Evolutionary conservation across 2,113 vertebrate genomes (phyloP), one percentile per base, ranked within the genome.

Genomic region (Cervus canadensis): DNA sequence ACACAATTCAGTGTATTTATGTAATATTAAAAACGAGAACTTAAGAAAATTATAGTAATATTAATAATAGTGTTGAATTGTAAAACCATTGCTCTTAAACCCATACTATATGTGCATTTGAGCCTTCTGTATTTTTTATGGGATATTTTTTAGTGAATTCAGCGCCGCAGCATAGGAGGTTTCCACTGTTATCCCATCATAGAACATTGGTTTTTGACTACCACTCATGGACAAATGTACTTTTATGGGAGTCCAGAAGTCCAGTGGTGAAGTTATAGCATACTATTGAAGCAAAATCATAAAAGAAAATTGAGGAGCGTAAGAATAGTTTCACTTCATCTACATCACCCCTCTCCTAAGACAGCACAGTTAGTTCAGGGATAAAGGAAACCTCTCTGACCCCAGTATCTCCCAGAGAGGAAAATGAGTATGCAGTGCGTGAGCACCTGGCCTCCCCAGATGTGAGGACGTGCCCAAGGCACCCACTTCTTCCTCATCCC

Each of bases 1-100:
- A 87, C 1, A 85, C 1, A 50, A 91, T 94, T 94, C 89, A 92
- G 36, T 7, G 33, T 95, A 89, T 76, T 95, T 95, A 43, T 79
- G 6, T 87, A 54, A 67, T 60, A 59, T 59, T 91, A 87, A 60
- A 95, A 88, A 64, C 30, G 16, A 87, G 36, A 89, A 13, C 52
- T 50, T 89, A 84, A 30, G 6, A 56, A 87, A 57, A 89, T 76
- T 40, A 10, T 6, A 85, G 26, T 60, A 19, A 12, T n/a, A 13
- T 26, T 64, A n/a, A 17, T 64, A 17, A 74, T 52, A 17, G 15
- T 71, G 23, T 43, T 85, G 43, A 76, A 21, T 33, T 96, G 3
- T 85, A 64, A 92, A 56, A n/a, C n/a, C 26, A 43, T 23, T 91
- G 48, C 33, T 74, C 4, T 84, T 62, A 8, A 12, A 54, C 16